phyloP scores from a whole-genome alignment of 53 echinoderm and acorn worm species.

The Crossaster papposus region DNA sequence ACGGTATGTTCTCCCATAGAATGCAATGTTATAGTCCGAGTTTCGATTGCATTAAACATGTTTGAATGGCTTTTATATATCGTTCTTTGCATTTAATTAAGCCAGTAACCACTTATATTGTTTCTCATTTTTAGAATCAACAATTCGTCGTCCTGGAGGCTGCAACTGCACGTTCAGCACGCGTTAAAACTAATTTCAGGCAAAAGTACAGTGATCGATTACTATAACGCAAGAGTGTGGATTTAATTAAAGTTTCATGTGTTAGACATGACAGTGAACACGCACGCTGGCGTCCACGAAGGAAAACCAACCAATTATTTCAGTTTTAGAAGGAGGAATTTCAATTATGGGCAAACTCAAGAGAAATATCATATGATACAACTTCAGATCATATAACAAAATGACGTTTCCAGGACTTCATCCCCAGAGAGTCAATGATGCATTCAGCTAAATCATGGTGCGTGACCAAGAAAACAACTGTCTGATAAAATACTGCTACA shows the following conservation, averaged over 20 bases:
- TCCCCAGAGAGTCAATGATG: no score
- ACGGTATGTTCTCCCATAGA: background rate
- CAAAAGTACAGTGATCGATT: background rate
- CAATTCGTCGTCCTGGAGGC: background rate
- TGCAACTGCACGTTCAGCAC: background rate
- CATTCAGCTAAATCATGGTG: no score
- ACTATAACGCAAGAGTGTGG: background rate
- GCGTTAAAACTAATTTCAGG: background rate
- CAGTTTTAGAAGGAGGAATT: no score
- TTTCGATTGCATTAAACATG: background rate
- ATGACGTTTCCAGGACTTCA: no score
- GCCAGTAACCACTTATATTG: background rate
- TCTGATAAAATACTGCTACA: no score
- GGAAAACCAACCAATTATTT: no score
- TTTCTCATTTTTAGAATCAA: background rate
- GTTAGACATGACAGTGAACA: background rate
- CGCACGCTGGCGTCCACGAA: background rate
- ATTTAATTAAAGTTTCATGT: background rate
- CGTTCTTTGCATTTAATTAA: background rate
- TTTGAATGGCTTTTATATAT: background rate
- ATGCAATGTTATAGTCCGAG: background rate
- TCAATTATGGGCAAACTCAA: no score
- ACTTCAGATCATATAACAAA: no score
- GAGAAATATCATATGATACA: no score
- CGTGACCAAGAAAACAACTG: no score